Conservation (phyloP, 2,888 invertebrate genomes). For the Frankliniella intonsa region DNA sequence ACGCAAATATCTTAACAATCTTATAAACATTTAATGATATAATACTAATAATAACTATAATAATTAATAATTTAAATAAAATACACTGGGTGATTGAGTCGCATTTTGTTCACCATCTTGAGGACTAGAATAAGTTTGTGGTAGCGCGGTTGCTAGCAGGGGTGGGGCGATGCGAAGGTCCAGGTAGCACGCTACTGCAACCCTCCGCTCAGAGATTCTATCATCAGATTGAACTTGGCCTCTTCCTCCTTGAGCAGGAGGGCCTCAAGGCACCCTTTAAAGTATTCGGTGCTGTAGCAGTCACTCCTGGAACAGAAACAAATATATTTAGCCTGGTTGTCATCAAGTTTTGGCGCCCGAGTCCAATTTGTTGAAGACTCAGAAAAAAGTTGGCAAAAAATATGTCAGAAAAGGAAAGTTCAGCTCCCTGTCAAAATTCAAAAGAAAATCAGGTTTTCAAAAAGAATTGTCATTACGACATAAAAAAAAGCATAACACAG, state of each 20-base stretch:
- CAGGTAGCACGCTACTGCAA: neutral
- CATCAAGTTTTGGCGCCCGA: neutral
- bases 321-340: conserved; percentile 27
- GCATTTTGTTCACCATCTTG: conserved; percentile 25
- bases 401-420: neutral
- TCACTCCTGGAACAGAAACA: conserved; percentile 58
- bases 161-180: neutral
- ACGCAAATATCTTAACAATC: conserved; percentile 20
- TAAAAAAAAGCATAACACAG: neutral
- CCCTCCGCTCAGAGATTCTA: conserved; percentile 68
- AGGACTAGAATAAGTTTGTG: conserved; percentile 23
- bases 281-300: conserved; percentile 75
- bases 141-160: neutral
- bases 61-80: conserved; percentile 27
- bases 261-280: conserved; percentile 76
- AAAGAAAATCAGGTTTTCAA: neutral
- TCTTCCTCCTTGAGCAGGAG: conserved; percentile 71
- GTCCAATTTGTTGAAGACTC: neutral
- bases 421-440: neutral
- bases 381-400: neutral
- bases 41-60: conserved; percentile 23
- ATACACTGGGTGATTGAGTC: conserved; percentile 26
- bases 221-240: conserved; percentile 72
- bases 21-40: conserved; percentile 21
- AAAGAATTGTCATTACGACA: too few species aligned